These are phyloP conservation scores for Girardinus metallicus DNA, from an alignment of 2,797 vertebrate genomes.

Conservation along the genomic window DNA sequence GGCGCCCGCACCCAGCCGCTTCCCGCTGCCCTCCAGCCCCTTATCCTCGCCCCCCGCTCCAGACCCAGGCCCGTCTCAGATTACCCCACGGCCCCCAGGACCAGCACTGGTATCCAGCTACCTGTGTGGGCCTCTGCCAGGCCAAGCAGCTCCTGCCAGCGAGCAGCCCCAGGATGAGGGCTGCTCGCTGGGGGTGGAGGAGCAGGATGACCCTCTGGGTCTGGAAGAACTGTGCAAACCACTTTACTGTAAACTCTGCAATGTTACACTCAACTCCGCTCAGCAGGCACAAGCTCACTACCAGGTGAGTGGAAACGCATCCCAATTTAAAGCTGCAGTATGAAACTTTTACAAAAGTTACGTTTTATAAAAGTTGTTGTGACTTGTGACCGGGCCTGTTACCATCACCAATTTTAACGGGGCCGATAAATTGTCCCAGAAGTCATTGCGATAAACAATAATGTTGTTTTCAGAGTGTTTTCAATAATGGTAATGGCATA, in stretches of 20 bases:
- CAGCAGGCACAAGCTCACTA: conserved; percentile 99
- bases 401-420: too few species aligned
- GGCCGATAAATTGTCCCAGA: too few species aligned
- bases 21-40: conserved; percentile 70
- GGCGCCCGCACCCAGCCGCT: conserved; percentile 56
- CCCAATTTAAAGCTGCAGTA: not conserved
- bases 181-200: conserved; percentile 78
- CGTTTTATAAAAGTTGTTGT: too few species aligned
- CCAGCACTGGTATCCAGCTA: conserved; percentile 44
- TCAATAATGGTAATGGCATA: too few species aligned
- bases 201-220: conserved; percentile 89
- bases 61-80: conserved; percentile 79
- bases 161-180: conserved; percentile 87
- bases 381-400: too few species aligned
- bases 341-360: too few species aligned
- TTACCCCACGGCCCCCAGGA: conserved; percentile 62
- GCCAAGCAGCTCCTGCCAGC: conserved; percentile 71
- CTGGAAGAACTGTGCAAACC: conserved; percentile 97
- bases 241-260: conserved; percentile 98
- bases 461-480: too few species aligned
- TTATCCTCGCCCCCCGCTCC: conserved; percentile 66
- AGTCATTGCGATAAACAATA: too few species aligned
- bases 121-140: conserved; percentile 53
- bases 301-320: conserved; percentile 84
- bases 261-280: conserved; percentile 96